Evolutionary conservation across 2,888 invertebrate species (phyloP), one percentile per base, ranked within the genome.

Genomic region (Drosophila tanythrix): DNA sequence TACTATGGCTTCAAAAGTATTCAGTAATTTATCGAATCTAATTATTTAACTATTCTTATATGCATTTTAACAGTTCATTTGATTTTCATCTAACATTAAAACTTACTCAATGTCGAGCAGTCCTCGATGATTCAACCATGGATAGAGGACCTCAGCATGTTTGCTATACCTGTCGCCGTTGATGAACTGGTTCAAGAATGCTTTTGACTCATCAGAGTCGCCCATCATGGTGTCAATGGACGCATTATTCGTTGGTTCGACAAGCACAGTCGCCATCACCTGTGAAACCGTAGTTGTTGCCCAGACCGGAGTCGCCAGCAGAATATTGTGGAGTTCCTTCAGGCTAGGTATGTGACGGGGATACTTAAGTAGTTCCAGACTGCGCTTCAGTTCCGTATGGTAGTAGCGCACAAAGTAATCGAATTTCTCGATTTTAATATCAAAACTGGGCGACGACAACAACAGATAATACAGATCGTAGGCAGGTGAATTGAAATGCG

Each of bases 391-490:
- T 18, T 88, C 72, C 3, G 80, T 74, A 35, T 92, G 90, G 61
- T 93, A 93, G 62, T 79, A 90, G 35, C 90, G 84, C 7, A 93
- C 77, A 3, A 93, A 90, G 62, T 83, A 90, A 31, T 93, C 93
- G 46, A 93, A 93, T 35, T 92, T 67, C 38, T 88, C 88, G 0
- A 91, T 50, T 60, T 92, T 92, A 0, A 92, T 78, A 13, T 92
- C 92, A 50, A 83, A 77, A 15, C 74, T 77, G 2, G 91, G 87
- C 1, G 93, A 93, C 1, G 89, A 87, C 21, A 93, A 15, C 0
- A 93, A 75, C 6, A 93, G 81, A 53, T 90, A 82, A 58, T 91
- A 76, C 51, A 90, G 35, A 86, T 92, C 92, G 31, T 83, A 70
- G 0, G 90, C 92, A 2, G 92, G 92, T 10, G 48, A 70, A 2